Conservation (phyloP, 2,113 vertebrate species). For the Nymphicus hollandicus region DNA sequence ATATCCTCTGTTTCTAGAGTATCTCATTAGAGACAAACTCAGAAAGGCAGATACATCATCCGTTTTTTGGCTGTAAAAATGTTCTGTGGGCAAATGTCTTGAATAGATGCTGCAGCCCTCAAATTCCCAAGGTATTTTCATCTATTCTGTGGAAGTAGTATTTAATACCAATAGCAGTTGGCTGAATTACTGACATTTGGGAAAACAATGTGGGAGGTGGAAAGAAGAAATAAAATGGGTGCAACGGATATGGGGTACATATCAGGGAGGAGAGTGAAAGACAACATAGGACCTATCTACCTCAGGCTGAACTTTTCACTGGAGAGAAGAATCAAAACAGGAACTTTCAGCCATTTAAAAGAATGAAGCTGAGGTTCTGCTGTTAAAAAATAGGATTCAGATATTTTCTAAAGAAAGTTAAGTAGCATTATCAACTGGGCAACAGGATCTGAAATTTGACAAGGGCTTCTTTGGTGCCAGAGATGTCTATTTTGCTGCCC, state of each 20-base stretch:
- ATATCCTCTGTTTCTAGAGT: neutral
- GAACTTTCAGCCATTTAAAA: slow-evolving; percentile 12
- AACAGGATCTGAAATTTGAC: slow-evolving; percentile 1
- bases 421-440: neutral
- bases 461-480: neutral
- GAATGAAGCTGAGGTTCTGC: neutral
- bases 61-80: neutral
- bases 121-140: neutral
- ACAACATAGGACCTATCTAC: neutral
- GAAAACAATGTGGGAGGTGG: neutral
- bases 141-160: neutral
- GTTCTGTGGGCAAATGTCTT: neutral
- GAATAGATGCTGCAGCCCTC: neutral
- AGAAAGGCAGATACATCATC: neutral
- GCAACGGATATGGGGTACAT: neutral
- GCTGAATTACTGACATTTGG: neutral
- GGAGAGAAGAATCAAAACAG: neutral
- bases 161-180: neutral
- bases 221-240: neutral
- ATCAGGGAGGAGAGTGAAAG: neutral
- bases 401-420: slow-evolving; percentile 6
- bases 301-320: slow-evolving; percentile 24
- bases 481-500: neutral
- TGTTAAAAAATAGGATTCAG: neutral
- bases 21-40: neutral